Conservation (phyloP, 2,113 vertebrate genomes). For the Carettochelys insculpta region DNA sequence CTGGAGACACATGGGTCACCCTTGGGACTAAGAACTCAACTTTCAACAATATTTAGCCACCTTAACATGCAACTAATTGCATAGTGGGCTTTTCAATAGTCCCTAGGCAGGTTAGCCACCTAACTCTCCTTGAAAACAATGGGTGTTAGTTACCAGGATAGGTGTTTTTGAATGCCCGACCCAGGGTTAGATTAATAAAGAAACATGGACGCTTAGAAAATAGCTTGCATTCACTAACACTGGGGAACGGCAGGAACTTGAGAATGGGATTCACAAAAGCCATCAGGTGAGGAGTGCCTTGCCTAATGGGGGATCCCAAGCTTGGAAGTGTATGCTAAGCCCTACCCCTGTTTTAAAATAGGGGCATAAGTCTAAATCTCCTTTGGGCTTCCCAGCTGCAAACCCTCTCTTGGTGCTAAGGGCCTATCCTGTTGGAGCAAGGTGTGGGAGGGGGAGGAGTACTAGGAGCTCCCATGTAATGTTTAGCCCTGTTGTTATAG, state of each 20-base stretch:
- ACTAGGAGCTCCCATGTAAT: not conserved
- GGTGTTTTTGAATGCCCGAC: not conserved
- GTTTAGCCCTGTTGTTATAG: not conserved
- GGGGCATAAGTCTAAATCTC: not conserved
- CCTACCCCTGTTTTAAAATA: not conserved
- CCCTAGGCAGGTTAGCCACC: not conserved
- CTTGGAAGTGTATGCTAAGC: not conserved
- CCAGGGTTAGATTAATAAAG: not conserved
- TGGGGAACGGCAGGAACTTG: not conserved
- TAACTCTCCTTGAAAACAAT: not conserved
- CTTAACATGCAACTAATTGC: not conserved
- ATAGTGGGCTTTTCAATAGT: not conserved
- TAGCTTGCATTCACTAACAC: not conserved
- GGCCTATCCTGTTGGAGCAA: not conserved
- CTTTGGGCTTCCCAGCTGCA: not conserved
- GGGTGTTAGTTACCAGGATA: not conserved
- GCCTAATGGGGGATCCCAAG: not conserved
- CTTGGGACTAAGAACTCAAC: not conserved
- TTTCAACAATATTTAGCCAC: not conserved
- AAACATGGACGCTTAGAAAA: not conserved
- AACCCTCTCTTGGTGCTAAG: not conserved
- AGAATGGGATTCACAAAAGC: not conserved
- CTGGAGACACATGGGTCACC: fast-evolving
- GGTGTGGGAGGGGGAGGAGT: not conserved
- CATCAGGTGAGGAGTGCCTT: not conserved